A percentile compares a stretch with the other conserved stretches of the same genome.
phyloP scores from a whole-genome alignment of 1,140 invertebrate species.

The Lithobius niger region DNA sequence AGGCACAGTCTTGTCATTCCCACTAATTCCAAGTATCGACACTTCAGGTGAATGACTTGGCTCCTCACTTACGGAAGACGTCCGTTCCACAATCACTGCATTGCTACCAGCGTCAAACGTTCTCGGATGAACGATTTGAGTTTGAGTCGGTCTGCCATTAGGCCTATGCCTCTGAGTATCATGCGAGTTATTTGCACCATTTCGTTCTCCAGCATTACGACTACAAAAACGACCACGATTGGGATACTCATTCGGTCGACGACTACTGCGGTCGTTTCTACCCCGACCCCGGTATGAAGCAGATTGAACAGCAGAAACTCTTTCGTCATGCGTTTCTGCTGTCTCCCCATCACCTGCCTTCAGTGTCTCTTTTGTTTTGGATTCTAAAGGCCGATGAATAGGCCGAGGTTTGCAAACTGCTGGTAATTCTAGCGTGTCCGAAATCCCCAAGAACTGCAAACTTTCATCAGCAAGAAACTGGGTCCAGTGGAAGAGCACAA shows the following conservation, averaged over 20 bases:
- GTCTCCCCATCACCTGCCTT: not conserved
- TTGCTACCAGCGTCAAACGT: too few species aligned
- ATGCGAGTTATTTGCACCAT: not conserved
- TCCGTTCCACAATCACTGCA: not conserved
- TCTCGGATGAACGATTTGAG: too few species aligned
- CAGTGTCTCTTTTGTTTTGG: not conserved
- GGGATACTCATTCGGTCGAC: too few species aligned
- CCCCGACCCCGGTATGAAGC: not conserved
- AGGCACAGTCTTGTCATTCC: not conserved
- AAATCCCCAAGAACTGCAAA: constrained; percentile 32
- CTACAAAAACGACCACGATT: too few species aligned
- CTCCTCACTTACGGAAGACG: not conserved
- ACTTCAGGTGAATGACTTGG: not conserved
- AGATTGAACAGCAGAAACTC: not conserved
- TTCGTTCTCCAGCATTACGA: not conserved
- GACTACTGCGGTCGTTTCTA: too few species aligned
- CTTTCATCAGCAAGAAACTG: constrained; percentile 42
- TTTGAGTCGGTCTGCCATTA: too few species aligned
- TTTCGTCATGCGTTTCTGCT: not conserved
- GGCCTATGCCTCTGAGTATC: too few species aligned
- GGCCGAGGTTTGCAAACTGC: constrained; percentile 10
- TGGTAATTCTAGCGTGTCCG: constrained; percentile 18
- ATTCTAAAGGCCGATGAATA: not conserved
- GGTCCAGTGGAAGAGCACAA: constrained; percentile 43
- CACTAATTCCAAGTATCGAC: not conserved